phyloP scores from a whole-genome alignment of 2,113 vertebrate species.

The Columbina picui region DNA sequence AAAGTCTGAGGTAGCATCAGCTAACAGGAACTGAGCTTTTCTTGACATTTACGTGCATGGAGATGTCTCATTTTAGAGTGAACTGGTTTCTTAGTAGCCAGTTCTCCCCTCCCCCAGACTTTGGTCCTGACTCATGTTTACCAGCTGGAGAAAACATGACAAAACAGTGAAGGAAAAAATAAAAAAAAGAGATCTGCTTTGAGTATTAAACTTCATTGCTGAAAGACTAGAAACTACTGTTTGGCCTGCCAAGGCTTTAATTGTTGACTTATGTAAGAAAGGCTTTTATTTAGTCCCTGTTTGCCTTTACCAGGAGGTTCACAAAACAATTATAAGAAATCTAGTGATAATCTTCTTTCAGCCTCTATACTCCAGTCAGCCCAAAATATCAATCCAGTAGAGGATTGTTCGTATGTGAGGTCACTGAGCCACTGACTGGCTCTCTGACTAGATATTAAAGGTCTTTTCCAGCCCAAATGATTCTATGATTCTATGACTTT shows the following conservation, averaged over 20 bases:
- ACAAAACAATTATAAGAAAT: conserved; percentile 72
- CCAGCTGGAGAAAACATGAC: conserved; percentile 48
- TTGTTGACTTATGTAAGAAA: conserved; percentile 62
- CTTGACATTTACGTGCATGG: neutral
- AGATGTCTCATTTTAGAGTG: neutral
- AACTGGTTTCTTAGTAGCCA: neutral
- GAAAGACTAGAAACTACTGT: conserved; percentile 70
- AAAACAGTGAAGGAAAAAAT: conserved; percentile 29
- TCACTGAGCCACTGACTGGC: neutral
- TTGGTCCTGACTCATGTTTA: conserved; percentile 49
- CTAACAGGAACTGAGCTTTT: neutral
- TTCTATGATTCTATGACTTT: conserved; percentile 7
- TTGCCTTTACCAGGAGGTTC: conserved; percentile 68
- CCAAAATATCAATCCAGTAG: conserved; percentile 53
- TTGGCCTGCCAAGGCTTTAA: conserved; percentile 67
- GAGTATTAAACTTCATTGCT: conserved; percentile 68
- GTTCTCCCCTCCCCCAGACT: neutral
- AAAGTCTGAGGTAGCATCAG: neutral
- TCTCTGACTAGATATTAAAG: no score
- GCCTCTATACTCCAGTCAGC: conserved; percentile 50
- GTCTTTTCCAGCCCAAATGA: no score
- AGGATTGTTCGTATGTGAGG: neutral
- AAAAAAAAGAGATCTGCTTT: neutral
- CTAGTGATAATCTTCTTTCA: conserved; percentile 72
- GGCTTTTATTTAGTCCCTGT: conserved; percentile 62